Percentiles rank a stretch among this genome's conserved stretches.
Conservation (phyloP, 2,797 vertebrate genomes). For the Iguana delicatissima region DNA sequence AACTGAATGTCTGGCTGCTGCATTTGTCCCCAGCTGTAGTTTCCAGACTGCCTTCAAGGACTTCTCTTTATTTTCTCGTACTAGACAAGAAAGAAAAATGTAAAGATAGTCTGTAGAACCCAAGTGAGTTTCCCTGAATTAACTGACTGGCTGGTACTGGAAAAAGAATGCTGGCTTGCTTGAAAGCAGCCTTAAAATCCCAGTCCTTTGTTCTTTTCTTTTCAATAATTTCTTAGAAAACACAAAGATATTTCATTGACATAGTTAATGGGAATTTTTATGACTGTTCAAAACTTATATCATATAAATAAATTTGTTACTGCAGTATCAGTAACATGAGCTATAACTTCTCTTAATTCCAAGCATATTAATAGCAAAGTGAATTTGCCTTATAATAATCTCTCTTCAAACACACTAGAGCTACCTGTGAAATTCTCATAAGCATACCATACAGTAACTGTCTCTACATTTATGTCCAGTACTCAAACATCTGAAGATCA, state of each 20-base stretch:
- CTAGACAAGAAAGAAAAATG: neutral
- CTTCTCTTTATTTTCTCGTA: neutral
- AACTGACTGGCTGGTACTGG: neutral
- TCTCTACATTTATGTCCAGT: neutral
- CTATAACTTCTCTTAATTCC: neutral
- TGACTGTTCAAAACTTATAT: neutral
- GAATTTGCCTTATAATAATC: constrained; percentile 11
- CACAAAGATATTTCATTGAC: neutral
- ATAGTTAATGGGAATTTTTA: neutral
- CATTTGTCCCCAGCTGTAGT: neutral
- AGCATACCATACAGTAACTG: neutral
- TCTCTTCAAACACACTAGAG: neutral
- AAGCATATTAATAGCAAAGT: neutral
- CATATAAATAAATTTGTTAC: neutral
- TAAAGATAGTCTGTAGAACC: neutral
- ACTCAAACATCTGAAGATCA: constrained; percentile 24
- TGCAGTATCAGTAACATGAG: neutral
- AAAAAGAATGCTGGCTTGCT: neutral
- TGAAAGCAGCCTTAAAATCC: neutral
- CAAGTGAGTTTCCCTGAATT: neutral
- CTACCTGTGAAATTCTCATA: constrained; percentile 3
- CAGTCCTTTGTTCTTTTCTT: neutral
- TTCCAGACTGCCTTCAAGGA: neutral
- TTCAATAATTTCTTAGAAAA: neutral
- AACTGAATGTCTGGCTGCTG: neutral